Base-by-base conservation (phyloP, 2,888 invertebrate species). In the Apantesis nais region DNA sequence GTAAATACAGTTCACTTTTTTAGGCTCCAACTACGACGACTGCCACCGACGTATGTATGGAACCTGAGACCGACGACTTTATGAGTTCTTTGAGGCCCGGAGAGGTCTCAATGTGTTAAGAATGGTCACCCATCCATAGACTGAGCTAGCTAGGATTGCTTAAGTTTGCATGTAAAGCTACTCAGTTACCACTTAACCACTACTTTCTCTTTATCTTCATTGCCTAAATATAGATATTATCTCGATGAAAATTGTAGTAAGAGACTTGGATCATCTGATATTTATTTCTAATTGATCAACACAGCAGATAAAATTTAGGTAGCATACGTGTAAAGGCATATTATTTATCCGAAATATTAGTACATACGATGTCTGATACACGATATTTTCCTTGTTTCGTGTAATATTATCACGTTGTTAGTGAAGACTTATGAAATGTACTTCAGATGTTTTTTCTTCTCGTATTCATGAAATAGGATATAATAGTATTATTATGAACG, bases 321-420 rank as follows among this genome's bases (percentile, higher is more conserved):
- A 62, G 58, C 34, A 34, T 44, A 39, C 44, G 14, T 67, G 16
- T n/a, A 69, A 67, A 64, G 55, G 39, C 69, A 58, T 58, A 16
- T 29, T 58, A 70, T 71, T 62, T 60, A 52, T 52, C 44, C 70
- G 71, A 62, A 70, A 70, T 69, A 64, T 48, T 55, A 74, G 62
- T 77, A 81, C 76, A 78, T 79, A 82, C 72, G 80, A 84, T 85
- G 86, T 80, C 77, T 78, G 85, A 85, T 86, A 91, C 85, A 80
- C 78, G 87, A 91, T 91, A 91, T 89, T 89, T 89, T 86, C 85
- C 81, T 78, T 79, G 81, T 85, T 86, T 86, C 85, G 74, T 89
- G 90, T 88, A 92, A 92, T 88, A 90, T 88, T 88, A 91, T 89
- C 87, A 83, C 85, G 85, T 89, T 89, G 85, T 88, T 85, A 83